phyloP scores from a whole-genome alignment of 1,140 invertebrate species.

The Eumeta japonica region DNA sequence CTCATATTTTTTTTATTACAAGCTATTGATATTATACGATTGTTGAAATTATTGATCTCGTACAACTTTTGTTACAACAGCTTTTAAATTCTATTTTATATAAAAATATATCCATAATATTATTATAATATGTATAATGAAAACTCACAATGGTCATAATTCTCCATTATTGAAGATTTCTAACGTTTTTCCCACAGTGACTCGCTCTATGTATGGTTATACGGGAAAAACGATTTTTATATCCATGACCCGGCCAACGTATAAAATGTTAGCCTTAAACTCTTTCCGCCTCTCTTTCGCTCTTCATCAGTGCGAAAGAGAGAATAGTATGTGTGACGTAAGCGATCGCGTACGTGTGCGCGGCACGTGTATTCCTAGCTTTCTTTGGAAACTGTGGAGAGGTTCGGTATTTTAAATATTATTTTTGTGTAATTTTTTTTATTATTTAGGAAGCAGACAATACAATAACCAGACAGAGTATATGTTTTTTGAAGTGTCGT shows the following conservation, averaged over 20 bases:
- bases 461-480: too few species aligned
- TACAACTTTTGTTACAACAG: too few species aligned
- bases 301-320: conserved; percentile 24
- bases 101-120: too few species aligned
- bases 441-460: too few species aligned
- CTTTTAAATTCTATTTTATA: too few species aligned
- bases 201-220: conserved; percentile 22
- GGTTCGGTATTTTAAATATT: not conserved
- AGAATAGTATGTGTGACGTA: conserved; percentile 31
- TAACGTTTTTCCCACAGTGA: conserved; percentile 31
- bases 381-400: not conserved
- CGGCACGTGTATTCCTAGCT: conserved; percentile 22
- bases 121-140: too few species aligned
- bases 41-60: too few species aligned
- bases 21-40: too few species aligned
- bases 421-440: too few species aligned
- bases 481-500: too few species aligned
- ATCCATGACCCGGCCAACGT: conserved; percentile 56
- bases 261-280: conserved; percentile 56
- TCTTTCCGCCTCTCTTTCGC: conserved; percentile 26
- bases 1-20: too few species aligned
- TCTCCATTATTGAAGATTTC: conserved; percentile 45
- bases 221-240: conserved; percentile 53
- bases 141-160: conserved; percentile 31
- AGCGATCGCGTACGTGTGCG: conserved; percentile 30